Evolutionary conservation across 2,888 invertebrate species (phyloP).

Genomic region (Lasioglossum oenotherae): DNA sequence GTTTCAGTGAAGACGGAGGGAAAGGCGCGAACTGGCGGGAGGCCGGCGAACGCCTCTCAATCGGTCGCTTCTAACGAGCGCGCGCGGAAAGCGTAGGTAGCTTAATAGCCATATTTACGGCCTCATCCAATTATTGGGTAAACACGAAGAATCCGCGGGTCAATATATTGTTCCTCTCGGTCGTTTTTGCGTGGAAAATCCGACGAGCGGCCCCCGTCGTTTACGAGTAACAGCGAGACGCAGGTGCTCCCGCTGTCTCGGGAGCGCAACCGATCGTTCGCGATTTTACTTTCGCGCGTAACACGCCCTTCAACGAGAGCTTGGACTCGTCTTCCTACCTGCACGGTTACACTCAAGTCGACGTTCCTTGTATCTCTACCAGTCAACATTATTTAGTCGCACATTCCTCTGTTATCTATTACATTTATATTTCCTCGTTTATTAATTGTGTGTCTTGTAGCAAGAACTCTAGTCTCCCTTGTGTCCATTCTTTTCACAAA

Average conservation of each 20-base stretch:
- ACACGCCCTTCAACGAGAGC: not conserved
- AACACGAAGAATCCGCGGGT: slow-evolving; percentile 73
- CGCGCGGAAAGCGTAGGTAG: slow-evolving; percentile 72
- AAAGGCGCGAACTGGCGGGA: slow-evolving; percentile 30
- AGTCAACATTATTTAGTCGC: too few species aligned
- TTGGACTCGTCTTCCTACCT: not conserved
- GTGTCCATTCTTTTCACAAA: not conserved
- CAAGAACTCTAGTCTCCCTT: not conserved
- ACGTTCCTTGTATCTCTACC: not conserved
- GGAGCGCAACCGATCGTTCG: slow-evolving; percentile 34
- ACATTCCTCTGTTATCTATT: too few species aligned
- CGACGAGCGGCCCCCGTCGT: slow-evolving; percentile 28
- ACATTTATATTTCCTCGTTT: not conserved
- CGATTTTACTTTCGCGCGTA: slow-evolving; percentile 26
- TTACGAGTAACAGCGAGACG: slow-evolving; percentile 58
- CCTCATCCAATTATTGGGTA: slow-evolving; percentile 82
- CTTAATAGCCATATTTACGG: slow-evolving; percentile 80
- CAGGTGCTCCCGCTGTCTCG: slow-evolving; percentile 59
- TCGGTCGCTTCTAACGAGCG: slow-evolving; percentile 75
- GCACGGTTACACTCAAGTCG: not conserved
- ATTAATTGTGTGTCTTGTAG: not conserved
- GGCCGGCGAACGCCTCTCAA: slow-evolving; percentile 33
- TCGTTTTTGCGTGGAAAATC: slow-evolving; percentile 1
- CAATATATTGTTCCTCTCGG: slow-evolving; percentile 51
- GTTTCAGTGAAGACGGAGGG: slow-evolving; percentile 15